These are phyloP conservation scores for Aleadryas rufinucha DNA, from an alignment of 2,113 vertebrate species.

Conservation along the genomic window DNA sequence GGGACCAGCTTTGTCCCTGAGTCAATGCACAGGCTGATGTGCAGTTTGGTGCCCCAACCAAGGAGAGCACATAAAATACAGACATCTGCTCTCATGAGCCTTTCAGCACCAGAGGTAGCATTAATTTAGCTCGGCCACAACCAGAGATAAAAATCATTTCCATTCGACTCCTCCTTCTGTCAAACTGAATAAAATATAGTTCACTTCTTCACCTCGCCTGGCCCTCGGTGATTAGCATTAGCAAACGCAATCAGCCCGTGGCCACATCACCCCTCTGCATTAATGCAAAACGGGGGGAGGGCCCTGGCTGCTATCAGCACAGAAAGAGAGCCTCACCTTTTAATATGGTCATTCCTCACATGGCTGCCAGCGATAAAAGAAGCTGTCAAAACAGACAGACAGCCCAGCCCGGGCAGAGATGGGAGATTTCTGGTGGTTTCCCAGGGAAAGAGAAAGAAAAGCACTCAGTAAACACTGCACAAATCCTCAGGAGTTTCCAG, in stretches of 20 bases:
- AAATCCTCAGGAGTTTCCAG: background rate
- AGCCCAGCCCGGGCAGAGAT: background rate
- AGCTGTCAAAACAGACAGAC: constrained; percentile 17
- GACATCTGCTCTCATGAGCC: constrained; percentile 42
- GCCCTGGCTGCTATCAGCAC: background rate
- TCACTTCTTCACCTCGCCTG: constrained; percentile 31
- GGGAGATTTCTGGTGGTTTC: background rate
- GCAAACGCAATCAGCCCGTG: constrained; percentile 45
- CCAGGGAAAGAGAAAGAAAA: background rate
- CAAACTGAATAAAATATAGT: constrained; percentile 42
- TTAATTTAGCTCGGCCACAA: constrained; percentile 39
- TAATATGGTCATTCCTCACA: constrained; percentile 6
- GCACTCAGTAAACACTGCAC: background rate
- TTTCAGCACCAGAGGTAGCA: background rate
- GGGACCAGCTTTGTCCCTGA: background rate
- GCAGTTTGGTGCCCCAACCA: background rate
- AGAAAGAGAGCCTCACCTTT: background rate
- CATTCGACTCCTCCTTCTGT: constrained; percentile 48
- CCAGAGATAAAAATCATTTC: constrained; percentile 47
- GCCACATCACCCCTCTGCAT: background rate
- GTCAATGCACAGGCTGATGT: background rate
- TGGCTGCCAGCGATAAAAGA: constrained; percentile 15
- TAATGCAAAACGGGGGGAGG: constrained; percentile 28
- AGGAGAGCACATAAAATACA: background rate
- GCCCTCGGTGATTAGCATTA: constrained; percentile 38